A percentile compares a stretch with the other conserved stretches of the same genome.
Evolutionary conservation across 2,888 invertebrate species (phyloP).

Genomic region (Coecobrya sp.): DNA sequence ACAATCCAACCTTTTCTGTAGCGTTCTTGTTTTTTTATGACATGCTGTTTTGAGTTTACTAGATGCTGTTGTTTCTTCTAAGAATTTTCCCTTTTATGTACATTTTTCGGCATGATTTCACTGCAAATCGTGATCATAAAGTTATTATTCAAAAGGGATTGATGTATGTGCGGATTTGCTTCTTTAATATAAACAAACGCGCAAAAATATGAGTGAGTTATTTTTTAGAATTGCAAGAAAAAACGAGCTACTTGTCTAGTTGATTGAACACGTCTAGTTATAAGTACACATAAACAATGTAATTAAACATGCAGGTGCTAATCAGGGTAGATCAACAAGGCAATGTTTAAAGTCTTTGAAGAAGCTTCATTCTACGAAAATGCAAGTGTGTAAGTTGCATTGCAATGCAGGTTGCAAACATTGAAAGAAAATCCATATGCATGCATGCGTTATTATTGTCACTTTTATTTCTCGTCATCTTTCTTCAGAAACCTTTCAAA

Average conservation of each 20-base stretch:
- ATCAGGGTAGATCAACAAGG: slow-evolving; percentile 58
- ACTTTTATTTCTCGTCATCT: slow-evolving; percentile 42
- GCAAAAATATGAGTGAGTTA: neutral
- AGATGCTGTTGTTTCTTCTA: slow-evolving; percentile 61
- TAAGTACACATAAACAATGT: slow-evolving; percentile 53
- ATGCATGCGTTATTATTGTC: neutral
- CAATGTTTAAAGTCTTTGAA: neutral
- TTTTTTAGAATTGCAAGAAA: neutral
- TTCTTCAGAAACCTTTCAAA: slow-evolving; percentile 3
- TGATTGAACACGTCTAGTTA: slow-evolving; percentile 43
- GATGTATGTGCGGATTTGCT: neutral
- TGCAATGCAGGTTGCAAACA: neutral
- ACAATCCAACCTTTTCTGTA: slow-evolving; percentile 49
- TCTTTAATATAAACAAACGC: neutral
- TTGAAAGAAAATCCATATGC: slow-evolving; percentile 3
- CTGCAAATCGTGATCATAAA: slow-evolving; percentile 55
- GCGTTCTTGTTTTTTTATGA: slow-evolving; percentile 53
- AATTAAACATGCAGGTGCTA: slow-evolving; percentile 62
- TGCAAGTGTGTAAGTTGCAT: slow-evolving; percentile 16
- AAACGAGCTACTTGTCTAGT: neutral
- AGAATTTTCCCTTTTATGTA: slow-evolving; percentile 44
- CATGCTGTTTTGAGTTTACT: slow-evolving; percentile 46
- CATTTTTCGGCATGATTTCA: slow-evolving; percentile 75
- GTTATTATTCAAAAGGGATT: slow-evolving; percentile 38
- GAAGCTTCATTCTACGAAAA: neutral